Base-by-base conservation (phyloP, 2,888 invertebrate genomes). In the Smittia sp. region DNA sequence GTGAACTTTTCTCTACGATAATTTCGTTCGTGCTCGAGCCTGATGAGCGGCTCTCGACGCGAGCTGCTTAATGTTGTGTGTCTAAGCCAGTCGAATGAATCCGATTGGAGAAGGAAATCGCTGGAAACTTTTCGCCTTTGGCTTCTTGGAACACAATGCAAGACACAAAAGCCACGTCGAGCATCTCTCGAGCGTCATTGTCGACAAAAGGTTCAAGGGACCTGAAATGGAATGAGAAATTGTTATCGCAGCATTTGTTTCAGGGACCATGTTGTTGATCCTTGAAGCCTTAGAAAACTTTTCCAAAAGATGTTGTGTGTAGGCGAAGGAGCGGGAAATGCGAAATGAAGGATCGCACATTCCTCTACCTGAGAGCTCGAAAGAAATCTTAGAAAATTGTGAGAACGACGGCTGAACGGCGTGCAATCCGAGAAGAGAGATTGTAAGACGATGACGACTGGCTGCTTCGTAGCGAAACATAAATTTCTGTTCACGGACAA, bases 1-100 rank as follows among this genome's bases (percentile, higher is more conserved):
- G 66, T 66, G 66, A 66, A 66, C 13, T 66, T 39, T 66, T 63
- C 24, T 63, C 65, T 80, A 38, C 54, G 38, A 24, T 65, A 39
- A 73, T 63, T 38, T 63, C n/a, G 2, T 46, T 46, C 46, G 46
- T 46, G 13, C 46, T 15, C 15, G n/a, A 58, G 22, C 58, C 58
- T 58, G 46, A 15, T 46, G 58, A 4, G 58, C 22, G 78, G 79
- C 79, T 78, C 80, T 78, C 76, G 58, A 58, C 46, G 81, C 80
- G 80, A 78, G 65, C 68, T 62, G 78, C 79, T 83, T 83, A 58
- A 58, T 58, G 58, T 58, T 58, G 58, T 58, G 58, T 58, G n/a
- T 58, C 58, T 58, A 58, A 58, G 58, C 58, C 18, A 58, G 58
- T 58, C 58, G 18, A 58, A 58, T 58, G 58, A 58, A 58, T 58